Percentiles rank a stretch among this genome's conserved stretches.
phyloP scores from a whole-genome alignment of 2,113 vertebrate genomes.

The Tyrannus savana region DNA sequence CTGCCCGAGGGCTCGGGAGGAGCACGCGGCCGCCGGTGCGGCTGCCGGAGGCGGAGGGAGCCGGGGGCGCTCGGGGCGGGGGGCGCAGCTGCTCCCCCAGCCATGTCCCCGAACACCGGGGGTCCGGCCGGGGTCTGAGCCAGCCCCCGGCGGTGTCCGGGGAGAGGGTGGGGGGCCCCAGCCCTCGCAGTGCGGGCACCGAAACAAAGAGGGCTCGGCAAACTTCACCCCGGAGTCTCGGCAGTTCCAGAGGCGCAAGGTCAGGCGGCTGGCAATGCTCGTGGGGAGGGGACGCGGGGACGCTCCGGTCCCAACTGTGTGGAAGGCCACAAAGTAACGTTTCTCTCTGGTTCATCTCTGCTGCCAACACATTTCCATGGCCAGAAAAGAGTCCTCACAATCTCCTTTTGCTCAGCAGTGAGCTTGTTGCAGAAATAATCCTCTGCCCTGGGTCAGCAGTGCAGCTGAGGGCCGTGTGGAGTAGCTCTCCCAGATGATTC shows the following conservation, averaged over 20 bases:
- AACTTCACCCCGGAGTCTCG: conserved; percentile 70
- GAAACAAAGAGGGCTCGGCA: conserved; percentile 78
- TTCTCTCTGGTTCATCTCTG: background rate
- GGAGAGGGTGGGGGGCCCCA: background rate
- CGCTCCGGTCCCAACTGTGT: too few relatives aligned
- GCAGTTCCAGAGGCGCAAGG: conserved; percentile 73
- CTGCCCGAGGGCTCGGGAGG: conserved; percentile 70
- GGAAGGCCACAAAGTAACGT: background rate
- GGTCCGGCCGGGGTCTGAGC: background rate
- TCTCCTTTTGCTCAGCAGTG: background rate
- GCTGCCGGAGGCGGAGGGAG: conserved; percentile 1
- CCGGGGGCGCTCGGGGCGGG: background rate
- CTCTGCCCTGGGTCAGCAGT: background rate
- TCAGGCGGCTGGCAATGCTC: conserved; percentile 65
- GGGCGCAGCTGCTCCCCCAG: background rate
- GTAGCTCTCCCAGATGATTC: fast-evolving
- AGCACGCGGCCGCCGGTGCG: conserved; percentile 34
- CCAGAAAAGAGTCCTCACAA: background rate
- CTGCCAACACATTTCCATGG: fast-evolving
- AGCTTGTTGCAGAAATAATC: fast-evolving
- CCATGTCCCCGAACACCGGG: background rate
- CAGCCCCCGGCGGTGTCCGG: background rate
- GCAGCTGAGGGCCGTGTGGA: background rate
- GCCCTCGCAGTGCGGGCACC: conserved; percentile 54
- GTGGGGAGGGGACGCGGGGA: conserved; percentile 9